A percentile compares a stretch with the other conserved stretches of the same genome.
These are phyloP conservation scores for Linyphia triangularis DNA, from an alignment of 2,888 invertebrate genomes.

Conservation along the genomic window DNA sequence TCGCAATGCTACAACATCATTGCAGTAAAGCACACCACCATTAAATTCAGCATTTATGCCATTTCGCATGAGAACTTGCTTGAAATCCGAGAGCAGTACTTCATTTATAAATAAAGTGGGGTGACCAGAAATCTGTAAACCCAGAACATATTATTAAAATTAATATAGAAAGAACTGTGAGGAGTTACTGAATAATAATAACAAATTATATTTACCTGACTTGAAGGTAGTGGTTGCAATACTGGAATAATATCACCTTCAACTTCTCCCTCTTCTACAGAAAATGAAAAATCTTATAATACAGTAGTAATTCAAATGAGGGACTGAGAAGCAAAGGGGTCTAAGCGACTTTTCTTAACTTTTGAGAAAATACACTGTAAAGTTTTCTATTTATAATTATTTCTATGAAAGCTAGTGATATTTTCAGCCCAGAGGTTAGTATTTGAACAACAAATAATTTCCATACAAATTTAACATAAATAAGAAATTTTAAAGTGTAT, in stretches of 20 bases:
- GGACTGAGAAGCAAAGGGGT: too few species aligned
- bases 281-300: neutral
- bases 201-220: constrained; percentile 50
- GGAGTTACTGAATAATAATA: neutral
- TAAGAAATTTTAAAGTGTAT: too few species aligned
- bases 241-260: constrained; percentile 69
- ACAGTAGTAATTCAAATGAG: neutral
- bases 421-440: too few species aligned
- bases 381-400: too few species aligned
- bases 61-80: constrained; percentile 87
- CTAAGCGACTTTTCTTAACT: too few species aligned
- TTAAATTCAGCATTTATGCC: constrained; percentile 92
- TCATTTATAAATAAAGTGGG: constrained; percentile 95
- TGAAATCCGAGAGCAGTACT: constrained; percentile 94
- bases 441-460: too few species aligned
- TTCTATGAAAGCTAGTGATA: too few species aligned
- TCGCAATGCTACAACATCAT: constrained; percentile 93
- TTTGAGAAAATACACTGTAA: too few species aligned
- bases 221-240: constrained; percentile 69
- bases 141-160: neutral
- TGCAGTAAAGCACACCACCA: constrained; percentile 95
- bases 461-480: too few species aligned
- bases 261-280: constrained; percentile 41
- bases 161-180: neutral
- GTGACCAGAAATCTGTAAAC: constrained; percentile 84